Base-by-base conservation (phyloP, 37 sponge, comb jelly and placozoan genomes). In the Amphimedon queenslandica region DNA sequence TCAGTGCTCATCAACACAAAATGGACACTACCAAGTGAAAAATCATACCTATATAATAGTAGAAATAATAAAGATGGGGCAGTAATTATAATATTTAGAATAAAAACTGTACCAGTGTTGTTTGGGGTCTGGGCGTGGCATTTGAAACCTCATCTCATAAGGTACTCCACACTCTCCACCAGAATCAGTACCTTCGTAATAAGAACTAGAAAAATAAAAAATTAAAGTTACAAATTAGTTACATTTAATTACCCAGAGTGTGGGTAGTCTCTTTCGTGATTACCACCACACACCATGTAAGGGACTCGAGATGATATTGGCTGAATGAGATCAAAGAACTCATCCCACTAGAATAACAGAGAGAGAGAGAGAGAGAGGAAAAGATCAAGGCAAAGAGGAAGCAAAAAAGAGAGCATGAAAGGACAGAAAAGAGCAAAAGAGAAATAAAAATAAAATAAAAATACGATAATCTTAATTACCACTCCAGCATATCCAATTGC, bases 121-220 rank as follows among this genome's bases (percentile, higher is more conserved):
- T 66, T 82, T 72, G 6, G 42, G 89, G 27, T 57, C 58, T 27
- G 85, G 88, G 35, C 72, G 57, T 18, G 91, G 91, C 88, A 87
- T 92, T 35, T 65, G 51, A 51, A 92, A 83, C 37, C 92, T 73
- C 40, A 65, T 82, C 51, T 80, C 78, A 39, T 84, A 63, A 23
- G 92, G 92, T 0, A 92, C 64, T n/a, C 76, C 88, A 63, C 92
- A 92, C 78, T 92, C 92, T 35, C 92, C 92, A 24, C 75, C 84
- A 47, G 92, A 92, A 64, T 83, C 92, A 68, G 55, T 32, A 29
- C 73, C 76, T 13, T 70, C 4, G 25, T 67, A 37, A 6, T 16
- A 6, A 21, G 63, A 57, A 11, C 43, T 31, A n/a, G n/a, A n/a
- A n/a, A n/a, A n/a, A n/a, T 23, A 23, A 20, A 23, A 53, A 53